Conservation (phyloP, 2,888 invertebrate genomes). For the Agrotis ipsilon region DNA sequence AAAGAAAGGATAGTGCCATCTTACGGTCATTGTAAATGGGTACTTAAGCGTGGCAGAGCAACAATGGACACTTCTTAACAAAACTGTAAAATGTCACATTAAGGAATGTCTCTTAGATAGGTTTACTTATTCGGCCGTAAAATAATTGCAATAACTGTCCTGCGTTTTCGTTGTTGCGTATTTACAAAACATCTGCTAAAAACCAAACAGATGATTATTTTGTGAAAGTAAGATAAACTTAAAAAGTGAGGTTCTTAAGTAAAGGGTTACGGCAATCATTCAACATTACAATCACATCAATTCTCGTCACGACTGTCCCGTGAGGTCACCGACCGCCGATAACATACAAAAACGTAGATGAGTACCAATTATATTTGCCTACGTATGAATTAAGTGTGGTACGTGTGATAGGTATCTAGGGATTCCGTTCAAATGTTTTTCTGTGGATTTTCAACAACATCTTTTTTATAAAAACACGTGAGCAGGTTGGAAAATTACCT, state of each 20-base stretch:
- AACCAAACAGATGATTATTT: slow-evolving; percentile 1
- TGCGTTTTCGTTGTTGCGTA: slow-evolving; percentile 5
- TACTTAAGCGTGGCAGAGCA: no score
- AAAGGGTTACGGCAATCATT: slow-evolving; percentile 7
- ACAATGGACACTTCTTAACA: no score
- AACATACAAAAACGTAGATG: not conserved
- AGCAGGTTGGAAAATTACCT: not conserved
- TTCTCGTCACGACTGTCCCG: slow-evolving; percentile 14
- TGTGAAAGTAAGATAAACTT: slow-evolving; percentile 38
- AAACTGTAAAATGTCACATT: no score
- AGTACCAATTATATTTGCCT: not conserved
- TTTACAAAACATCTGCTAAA: slow-evolving; percentile 7
- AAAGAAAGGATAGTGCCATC: not conserved
- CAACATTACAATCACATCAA: slow-evolving; percentile 2
- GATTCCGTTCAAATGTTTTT: not conserved
- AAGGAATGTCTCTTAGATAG: no score
- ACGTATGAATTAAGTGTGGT: not conserved
- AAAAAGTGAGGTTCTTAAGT: not conserved
- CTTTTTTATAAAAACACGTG: not conserved
- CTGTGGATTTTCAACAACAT: not conserved
- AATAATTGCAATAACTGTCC: not conserved
- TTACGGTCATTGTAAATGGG: no score
- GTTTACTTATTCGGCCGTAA: not conserved
- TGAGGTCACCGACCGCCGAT: not conserved
- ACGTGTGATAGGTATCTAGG: not conserved